Evolutionary conservation across 2,797 vertebrate genomes (phyloP).

Genomic region (Crypturellus tataupa): DNA sequence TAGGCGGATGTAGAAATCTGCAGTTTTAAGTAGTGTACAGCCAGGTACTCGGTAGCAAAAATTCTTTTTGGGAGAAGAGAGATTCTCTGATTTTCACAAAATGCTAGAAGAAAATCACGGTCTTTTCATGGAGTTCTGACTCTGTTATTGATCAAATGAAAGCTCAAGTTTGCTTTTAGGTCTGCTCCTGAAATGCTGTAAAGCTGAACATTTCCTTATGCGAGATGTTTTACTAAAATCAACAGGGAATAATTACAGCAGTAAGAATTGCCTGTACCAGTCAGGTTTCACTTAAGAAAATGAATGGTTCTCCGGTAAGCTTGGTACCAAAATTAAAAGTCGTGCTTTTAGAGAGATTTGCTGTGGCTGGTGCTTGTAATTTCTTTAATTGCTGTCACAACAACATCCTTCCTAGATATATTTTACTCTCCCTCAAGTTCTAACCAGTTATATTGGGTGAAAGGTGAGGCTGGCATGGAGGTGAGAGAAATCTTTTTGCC

Average conservation of each 20-base stretch:
- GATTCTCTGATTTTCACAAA: rapidly evolving
- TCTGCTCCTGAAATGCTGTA: not conserved
- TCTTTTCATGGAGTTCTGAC: not conserved
- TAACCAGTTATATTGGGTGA: not conserved
- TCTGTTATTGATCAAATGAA: not conserved
- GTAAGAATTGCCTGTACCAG: not conserved
- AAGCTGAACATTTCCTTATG: not conserved
- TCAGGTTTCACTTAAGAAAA: not conserved
- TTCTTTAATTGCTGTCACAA: not conserved
- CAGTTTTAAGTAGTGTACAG: not conserved
- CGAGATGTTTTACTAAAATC: not conserved
- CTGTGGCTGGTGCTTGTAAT: not conserved
- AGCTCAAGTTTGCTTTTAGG: not conserved
- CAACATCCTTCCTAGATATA: rapidly evolving
- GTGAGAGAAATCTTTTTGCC: not conserved
- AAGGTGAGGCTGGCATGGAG: constrained; percentile 6
- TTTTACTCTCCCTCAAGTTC: not conserved
- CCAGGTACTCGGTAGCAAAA: not conserved
- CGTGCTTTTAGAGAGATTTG: not conserved
- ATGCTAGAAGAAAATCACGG: not conserved
- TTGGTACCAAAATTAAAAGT: not conserved
- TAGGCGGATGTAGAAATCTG: not conserved
- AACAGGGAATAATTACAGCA: not conserved
- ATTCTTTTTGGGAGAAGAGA: not conserved
- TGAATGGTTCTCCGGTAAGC: not conserved